Conservation (phyloP, 2,113 vertebrate genomes). For the Rhynchomys soricoides region DNA sequence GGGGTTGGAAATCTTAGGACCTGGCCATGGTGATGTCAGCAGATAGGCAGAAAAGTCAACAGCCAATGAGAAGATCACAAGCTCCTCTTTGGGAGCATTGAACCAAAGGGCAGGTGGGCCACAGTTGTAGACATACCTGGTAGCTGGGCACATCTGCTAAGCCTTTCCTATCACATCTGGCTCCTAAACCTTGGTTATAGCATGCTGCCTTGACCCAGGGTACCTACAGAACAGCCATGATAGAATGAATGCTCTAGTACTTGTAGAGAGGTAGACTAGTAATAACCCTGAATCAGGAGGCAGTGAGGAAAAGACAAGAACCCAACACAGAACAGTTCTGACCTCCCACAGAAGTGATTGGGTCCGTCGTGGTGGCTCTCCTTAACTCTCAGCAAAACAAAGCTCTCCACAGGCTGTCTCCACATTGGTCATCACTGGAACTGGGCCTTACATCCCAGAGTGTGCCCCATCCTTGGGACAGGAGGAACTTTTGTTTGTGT, state of each 20-base stretch:
- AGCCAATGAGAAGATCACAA: no score
- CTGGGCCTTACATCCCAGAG: not conserved
- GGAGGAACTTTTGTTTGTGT: not conserved
- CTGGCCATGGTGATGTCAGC: not conserved
- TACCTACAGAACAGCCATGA: not conserved
- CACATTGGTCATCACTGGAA: no score
- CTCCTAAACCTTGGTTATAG: not conserved
- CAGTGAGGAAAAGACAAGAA: not conserved
- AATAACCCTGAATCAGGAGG: no score
- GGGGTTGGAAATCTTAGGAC: no score
- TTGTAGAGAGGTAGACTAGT: not conserved
- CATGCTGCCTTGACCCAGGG: not conserved
- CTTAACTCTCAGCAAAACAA: not conserved
- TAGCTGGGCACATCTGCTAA: no score
- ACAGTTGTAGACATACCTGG: not conserved
- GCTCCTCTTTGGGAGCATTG: accelerated
- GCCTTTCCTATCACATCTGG: not conserved
- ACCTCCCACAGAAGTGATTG: not conserved
- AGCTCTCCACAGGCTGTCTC: not conserved
- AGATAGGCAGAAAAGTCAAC: not conserved
- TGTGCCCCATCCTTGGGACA: not conserved
- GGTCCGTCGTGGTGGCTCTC: no score
- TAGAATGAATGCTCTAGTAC: not conserved
- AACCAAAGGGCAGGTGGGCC: not conserved
- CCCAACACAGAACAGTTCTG: no score